Evolutionary conservation across 2,888 invertebrate species (phyloP), one percentile per base, ranked within the genome.

Genomic region (Drosophila buzzatii): DNA sequence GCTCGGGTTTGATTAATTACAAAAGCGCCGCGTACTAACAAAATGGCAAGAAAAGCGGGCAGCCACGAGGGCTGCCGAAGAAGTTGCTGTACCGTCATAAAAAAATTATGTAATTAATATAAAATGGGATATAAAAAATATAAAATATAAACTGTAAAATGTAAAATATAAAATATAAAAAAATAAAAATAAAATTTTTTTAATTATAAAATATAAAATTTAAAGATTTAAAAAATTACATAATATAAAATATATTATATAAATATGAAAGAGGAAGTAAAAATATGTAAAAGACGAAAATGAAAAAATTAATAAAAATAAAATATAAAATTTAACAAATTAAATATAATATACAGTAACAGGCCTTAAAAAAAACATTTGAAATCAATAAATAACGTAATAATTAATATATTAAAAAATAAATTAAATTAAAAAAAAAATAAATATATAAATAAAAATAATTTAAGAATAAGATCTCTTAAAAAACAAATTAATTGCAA

Each of bases 1-100:
- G 84, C 73, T 86, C 53, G 71, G 71, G 80, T 84, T 85, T 85
- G 85, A 85, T 85, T 85, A 85, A 85, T 89, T 85, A 85, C 85
- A 81, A 89, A 85, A 84, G 82, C 70, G 77, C 81, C 77, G 76
- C 75, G 35, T 52, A 60, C 45, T 47, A 37, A 64, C 31, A 65
- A 58, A 78, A 65, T 33, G 59, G 59, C 58, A 61, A 51, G 58
- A 56, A 53, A 79, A 59, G 63, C 44, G 45, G 10, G 12, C 52
- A 47, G 31, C 14, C 1, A 60, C 74, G 63, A 74, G 79, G 60
- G 78, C 0, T 61, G 76, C 20, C n/a, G 49, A 27, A 41, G 33
- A 14, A 59, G 52, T 70, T 70, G 52, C 65, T 70, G 8, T 7
- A 8, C 8, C 16, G 3, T 0, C 9, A 51, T 10, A 6, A 9